Conservation (phyloP, 2,888 invertebrate species). For the Pachymerium ferrugineum region DNA sequence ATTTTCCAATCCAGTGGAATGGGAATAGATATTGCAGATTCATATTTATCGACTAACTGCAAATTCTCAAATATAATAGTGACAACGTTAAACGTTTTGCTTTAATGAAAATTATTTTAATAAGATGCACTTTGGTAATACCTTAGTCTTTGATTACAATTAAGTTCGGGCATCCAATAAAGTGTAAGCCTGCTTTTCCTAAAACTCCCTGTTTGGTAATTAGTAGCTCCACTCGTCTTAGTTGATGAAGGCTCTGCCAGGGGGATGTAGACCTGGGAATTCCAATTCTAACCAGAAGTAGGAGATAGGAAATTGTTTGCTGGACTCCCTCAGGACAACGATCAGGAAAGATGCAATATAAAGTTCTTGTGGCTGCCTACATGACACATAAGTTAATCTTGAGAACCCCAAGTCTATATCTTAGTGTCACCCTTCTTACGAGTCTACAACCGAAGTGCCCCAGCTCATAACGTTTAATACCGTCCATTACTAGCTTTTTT, state of each 20-base stretch:
- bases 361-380: constrained; percentile 27
- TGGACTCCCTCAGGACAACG: constrained; percentile 16
- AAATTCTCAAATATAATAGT: too few relatives aligned
- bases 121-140: not conserved
- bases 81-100: too few relatives aligned
- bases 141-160: constrained; percentile 2
- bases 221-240: constrained; percentile 1
- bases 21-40: too few relatives aligned
- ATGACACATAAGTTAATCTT: constrained; percentile 25
- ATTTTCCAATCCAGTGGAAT: too few relatives aligned
- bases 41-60: too few relatives aligned
- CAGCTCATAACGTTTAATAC: constrained; percentile 21
- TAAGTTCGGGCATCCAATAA: not conserved
- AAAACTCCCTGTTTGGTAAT: constrained; percentile 10
- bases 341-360: constrained; percentile 24
- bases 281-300: constrained; percentile 14
- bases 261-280: constrained; percentile 19
- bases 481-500: not conserved
- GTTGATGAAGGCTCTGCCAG: constrained; percentile 23
- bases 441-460: not conserved
- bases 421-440: not conserved
- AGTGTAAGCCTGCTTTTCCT: constrained; percentile 7
- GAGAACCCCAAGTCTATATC: constrained; percentile 1
- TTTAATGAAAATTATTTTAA: too few relatives aligned
- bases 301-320: constrained; percentile 24